Evolutionary conservation across 2,888 invertebrate species (phyloP).

Genomic region (Caenorhabditis sp.): DNA sequence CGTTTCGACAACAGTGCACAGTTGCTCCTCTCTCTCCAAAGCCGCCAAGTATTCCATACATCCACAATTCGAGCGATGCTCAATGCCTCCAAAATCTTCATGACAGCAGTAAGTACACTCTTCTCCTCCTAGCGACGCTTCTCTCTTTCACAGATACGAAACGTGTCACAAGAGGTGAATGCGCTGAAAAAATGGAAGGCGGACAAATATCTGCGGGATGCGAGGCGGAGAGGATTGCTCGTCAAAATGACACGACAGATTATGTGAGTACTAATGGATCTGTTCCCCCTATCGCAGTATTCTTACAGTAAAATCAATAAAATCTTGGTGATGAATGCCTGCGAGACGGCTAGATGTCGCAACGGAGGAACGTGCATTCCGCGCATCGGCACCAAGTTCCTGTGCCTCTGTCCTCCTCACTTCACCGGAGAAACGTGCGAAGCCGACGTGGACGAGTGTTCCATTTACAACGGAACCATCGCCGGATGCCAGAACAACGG

Average conservation of each 20-base stretch:
- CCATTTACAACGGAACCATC: conserved; percentile 63
- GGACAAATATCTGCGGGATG: conserved; percentile 26
- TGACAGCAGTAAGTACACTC: conserved; percentile 23
- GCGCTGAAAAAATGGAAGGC: conserved; percentile 39
- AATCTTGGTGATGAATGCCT: conserved; percentile 58
- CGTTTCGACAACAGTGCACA: conserved; percentile 20
- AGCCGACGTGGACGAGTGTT: conserved; percentile 74
- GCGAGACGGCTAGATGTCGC: conserved; percentile 69
- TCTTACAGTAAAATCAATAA: conserved; percentile 38
- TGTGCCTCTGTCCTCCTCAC: conserved; percentile 75
- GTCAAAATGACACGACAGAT: conserved; percentile 48
- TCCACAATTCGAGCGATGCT: too few species aligned
- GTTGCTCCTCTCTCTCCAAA: conserved; percentile 17
- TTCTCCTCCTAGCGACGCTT: conserved; percentile 27
- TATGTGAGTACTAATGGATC: conserved; percentile 13
- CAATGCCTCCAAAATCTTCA: too few species aligned
- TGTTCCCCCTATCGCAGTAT: too few species aligned
- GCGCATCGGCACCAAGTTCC: conserved; percentile 65
- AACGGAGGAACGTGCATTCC: conserved; percentile 76
- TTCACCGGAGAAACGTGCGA: conserved; percentile 72
- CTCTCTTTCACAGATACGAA: conserved; percentile 7
- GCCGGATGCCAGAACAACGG: conserved; percentile 76
- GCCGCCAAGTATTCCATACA: too few species aligned
- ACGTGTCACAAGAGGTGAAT: conserved; percentile 20
- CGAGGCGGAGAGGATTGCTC: conserved; percentile 28